Conservation (phyloP, 2,113 vertebrate species). For the Brienomyrus brachyistius region DNA sequence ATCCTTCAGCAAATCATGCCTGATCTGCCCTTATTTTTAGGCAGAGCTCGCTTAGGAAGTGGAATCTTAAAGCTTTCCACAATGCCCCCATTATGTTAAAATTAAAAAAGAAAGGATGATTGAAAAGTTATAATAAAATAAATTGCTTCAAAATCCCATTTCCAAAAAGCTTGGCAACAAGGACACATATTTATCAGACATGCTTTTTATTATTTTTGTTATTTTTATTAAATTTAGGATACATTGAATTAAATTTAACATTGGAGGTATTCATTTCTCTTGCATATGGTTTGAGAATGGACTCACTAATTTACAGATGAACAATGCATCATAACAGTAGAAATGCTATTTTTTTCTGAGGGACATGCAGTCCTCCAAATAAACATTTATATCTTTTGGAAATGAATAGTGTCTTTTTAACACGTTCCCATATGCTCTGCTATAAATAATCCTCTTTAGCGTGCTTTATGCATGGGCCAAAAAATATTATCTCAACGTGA, state of each 20-base stretch:
- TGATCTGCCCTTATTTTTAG: neutral
- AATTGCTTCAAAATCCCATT: neutral
- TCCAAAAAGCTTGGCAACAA: slow-evolving; percentile 23
- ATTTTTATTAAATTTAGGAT: neutral
- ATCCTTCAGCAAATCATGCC: neutral
- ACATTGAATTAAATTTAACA: slow-evolving; percentile 20
- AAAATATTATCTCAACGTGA: neutral
- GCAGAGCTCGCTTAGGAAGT: neutral
- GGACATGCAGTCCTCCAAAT: neutral
- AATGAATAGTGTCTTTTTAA: neutral
- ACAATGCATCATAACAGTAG: neutral
- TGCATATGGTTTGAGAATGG: slow-evolving; percentile 1
- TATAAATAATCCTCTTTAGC: neutral
- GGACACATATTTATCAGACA: slow-evolving; percentile 19
- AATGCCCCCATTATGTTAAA: neutral
- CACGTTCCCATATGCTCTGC: neutral
- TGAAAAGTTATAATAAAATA: neutral
- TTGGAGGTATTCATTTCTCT: slow-evolving; percentile 10
- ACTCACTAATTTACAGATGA: neutral
- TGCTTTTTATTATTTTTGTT: slow-evolving; percentile 4
- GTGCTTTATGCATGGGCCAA: neutral
- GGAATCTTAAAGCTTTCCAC: neutral
- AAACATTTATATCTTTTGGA: neutral
- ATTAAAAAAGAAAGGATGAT: neutral
- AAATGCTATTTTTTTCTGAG: neutral